These are phyloP conservation scores for Griposia aprilina DNA, from an alignment of 2,888 invertebrate genomes.

Conservation along the genomic window DNA sequence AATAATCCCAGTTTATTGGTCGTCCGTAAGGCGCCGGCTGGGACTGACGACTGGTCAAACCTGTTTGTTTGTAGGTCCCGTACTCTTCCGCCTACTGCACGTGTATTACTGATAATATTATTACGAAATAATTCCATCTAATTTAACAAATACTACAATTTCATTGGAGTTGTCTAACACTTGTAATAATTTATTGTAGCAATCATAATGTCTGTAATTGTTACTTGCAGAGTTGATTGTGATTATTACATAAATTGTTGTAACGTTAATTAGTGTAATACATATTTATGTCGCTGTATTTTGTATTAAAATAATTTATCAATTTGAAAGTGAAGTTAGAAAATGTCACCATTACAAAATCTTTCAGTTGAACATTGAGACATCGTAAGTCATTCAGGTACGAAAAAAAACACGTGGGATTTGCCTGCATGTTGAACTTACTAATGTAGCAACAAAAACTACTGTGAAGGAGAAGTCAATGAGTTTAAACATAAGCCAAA, in stretches of 20 bases:
- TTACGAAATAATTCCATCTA: conserved; percentile 38
- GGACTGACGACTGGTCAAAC: conserved; percentile 59
- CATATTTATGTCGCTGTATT: background rate
- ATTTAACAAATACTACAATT: conserved; percentile 12
- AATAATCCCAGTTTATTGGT: conserved; percentile 47
- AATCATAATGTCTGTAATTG: conserved; percentile 24
- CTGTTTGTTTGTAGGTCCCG: conserved; percentile 61
- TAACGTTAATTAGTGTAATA: conserved; percentile 9
- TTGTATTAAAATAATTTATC: background rate
- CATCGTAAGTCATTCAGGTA: background rate
- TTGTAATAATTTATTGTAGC: background rate
- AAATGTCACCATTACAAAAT: background rate
- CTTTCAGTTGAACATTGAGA: background rate
- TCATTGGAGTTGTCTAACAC: conserved; percentile 2
- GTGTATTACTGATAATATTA: conserved; percentile 27
- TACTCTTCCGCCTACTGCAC: conserved; percentile 61
- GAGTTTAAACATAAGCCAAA: conserved; percentile 6
- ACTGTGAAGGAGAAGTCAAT: conserved; percentile 17
- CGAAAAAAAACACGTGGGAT: background rate
- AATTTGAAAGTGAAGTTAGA: background rate
- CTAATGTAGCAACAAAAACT: background rate
- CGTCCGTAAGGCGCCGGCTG: conserved; percentile 50
- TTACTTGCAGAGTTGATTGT: conserved; percentile 1
- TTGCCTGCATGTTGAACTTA: background rate
- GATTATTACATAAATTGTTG: conserved; percentile 14